Evolutionary conservation across 2,113 vertebrate genomes (phyloP), one percentile per base, ranked within the genome.

Genomic region (Cyprinodon brontotheroides): DNA sequence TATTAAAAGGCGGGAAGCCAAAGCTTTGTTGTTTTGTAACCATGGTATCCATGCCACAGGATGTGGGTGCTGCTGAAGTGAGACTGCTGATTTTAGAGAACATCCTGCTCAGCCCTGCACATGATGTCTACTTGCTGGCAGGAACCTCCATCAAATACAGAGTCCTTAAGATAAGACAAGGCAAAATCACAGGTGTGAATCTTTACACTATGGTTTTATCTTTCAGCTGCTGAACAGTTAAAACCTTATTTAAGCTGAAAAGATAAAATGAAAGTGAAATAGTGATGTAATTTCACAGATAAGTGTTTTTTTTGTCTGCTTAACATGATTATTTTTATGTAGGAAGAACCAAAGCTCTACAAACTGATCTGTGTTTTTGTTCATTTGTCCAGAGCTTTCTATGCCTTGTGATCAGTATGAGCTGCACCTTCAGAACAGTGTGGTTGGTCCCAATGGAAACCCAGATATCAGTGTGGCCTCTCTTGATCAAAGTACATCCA

Each of bases 351-450:
- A 29, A 29, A 38, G 61, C 39, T 61, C 11, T 38, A 29, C 17
- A 11, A 29, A 60, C 66, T 36, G 70, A 17, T 74, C 11, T 20
- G 64, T 74, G 4, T 68, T 1, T 59, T 41, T 70, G 4, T 22
- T 38, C 2, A 14, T 41, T 38, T 22, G 12, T 36, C 0, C 93
- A 98, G 97, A 97, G 65, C 86, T 98, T 45, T 74, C 64, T 0
- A 97, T 97, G 97, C 96, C 96, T 0, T 96, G 95, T 48, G 96
- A 99, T 38, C 98, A 98, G 87, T 99, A 99, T 0, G 94, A 96
- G 70, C 93, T 99, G 65, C 95, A 96, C 89, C 96, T 99, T 37
- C 95, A 96, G 89, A 96, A 97, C 91, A 90, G 91, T 39, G 20
- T 95, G 22, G 80, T 91, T 0, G 79, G 82, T 40, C 80, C 91